Conservation (phyloP, 2,888 invertebrate species). For the Hymenopus coronatus region DNA sequence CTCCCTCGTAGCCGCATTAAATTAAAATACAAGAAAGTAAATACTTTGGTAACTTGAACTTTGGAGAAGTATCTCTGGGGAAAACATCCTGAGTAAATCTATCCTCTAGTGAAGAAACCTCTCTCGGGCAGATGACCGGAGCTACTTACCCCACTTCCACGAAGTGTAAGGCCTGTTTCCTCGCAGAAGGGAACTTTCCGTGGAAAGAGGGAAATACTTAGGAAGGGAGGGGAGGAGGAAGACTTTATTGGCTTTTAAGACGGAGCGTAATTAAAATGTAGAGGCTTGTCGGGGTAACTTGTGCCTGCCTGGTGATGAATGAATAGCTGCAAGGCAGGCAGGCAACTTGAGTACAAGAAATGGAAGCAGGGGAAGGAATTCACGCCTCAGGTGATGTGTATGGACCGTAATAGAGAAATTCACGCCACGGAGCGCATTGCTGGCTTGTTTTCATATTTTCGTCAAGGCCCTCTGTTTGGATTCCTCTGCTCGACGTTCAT, state of each 20-base stretch:
- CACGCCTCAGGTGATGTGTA: conserved; percentile 29
- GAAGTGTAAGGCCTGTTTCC: neutral
- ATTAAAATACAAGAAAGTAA: neutral
- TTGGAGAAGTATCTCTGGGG: neutral
- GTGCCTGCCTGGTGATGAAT: conserved; percentile 30
- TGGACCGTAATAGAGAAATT: conserved; percentile 16
- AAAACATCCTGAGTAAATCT: neutral
- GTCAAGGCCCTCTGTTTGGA: neutral
- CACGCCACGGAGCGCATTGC: conserved; percentile 5
- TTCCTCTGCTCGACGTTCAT: neutral
- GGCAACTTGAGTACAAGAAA: neutral
- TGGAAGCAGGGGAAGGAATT: conserved; percentile 6
- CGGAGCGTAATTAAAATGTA: conserved; percentile 36
- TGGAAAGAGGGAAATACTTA: neutral
- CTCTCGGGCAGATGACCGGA: neutral
- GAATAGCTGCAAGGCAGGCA: conserved; percentile 27
- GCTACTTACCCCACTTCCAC: neutral
- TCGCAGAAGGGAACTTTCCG: neutral
- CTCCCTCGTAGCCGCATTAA: neutral
- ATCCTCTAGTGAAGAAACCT: neutral
- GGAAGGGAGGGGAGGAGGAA: neutral
- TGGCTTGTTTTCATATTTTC: neutral
- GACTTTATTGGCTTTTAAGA: conserved; percentile 37
- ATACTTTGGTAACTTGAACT: neutral
- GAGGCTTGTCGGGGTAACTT: conserved; percentile 19